Evolutionary conservation across 2,888 invertebrate genomes (phyloP).

Genomic region (Kryphioiulus occultus): DNA sequence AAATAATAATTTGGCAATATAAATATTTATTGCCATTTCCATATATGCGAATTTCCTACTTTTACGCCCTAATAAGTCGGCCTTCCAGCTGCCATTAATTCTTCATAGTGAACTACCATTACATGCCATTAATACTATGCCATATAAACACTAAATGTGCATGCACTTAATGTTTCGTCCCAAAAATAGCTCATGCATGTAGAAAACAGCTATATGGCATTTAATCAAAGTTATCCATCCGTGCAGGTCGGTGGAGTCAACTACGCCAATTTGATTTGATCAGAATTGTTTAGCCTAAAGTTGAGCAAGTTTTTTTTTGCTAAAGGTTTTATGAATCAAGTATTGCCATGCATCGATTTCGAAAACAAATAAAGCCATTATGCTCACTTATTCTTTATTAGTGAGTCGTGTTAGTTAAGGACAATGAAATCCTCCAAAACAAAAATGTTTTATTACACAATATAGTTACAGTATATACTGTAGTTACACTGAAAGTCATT

Average conservation of each 20-base stretch:
- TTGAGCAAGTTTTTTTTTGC: too few species aligned
- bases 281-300: neutral
- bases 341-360: too few species aligned
- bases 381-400: neutral
- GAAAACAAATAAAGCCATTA: neutral
- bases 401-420: too few species aligned
- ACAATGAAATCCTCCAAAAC: too few species aligned
- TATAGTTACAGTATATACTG: too few species aligned
- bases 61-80: neutral
- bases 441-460: too few species aligned
- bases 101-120: slow-evolving; percentile 28
- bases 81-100: slow-evolving; percentile 17
- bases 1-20: slow-evolving; percentile 24
- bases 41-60: neutral
- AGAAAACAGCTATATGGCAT: neutral
- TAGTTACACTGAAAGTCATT: too few species aligned
- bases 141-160: neutral
- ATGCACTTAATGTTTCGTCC: slow-evolving; percentile 19
- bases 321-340: too few species aligned
- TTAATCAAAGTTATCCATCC: slow-evolving; percentile 12
- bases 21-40: neutral
- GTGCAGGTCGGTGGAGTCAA: neutral
- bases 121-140: neutral
- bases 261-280: neutral
- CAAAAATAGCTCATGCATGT: slow-evolving; percentile 1